Evolutionary conservation across 2,888 invertebrate species (phyloP).

Genomic region (Ferrisia virgata): DNA sequence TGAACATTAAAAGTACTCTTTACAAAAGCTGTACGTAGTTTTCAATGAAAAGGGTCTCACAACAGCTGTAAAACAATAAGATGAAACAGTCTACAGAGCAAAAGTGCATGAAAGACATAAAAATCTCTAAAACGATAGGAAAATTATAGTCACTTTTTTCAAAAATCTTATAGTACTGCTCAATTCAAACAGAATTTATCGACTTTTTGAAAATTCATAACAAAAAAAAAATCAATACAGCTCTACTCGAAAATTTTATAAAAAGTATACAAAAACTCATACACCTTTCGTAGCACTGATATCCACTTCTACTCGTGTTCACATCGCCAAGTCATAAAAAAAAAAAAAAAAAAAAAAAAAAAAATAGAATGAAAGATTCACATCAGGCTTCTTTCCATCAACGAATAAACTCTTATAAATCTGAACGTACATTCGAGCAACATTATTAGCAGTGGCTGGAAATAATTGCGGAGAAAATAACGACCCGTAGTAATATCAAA

Average conservation of each 20-base stretch:
- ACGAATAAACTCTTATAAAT: background rate
- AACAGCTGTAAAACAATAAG: too few relatives aligned
- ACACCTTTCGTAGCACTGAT: background rate
- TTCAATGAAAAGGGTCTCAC: too few relatives aligned
- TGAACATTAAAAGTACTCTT: background rate
- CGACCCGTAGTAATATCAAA: background rate
- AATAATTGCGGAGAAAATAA: conserved; percentile 2
- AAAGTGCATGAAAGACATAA: too few relatives aligned
- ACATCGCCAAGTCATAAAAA: background rate
- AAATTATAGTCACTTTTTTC: too few relatives aligned
- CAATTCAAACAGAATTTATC: too few relatives aligned
- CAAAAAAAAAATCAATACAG: too few relatives aligned
- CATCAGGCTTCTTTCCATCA: background rate
- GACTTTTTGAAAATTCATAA: too few relatives aligned
- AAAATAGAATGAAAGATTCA: background rate
- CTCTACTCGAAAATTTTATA: too few relatives aligned
- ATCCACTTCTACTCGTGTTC: background rate
- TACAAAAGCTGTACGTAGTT: background rate
- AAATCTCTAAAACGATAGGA: too few relatives aligned
- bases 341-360: background rate
- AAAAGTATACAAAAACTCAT: too few relatives aligned
- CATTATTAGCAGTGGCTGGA: background rate
- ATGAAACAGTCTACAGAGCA: too few relatives aligned
- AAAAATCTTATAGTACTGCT: too few relatives aligned
- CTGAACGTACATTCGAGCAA: background rate